Evolutionary conservation across 2,888 invertebrate genomes (phyloP), one percentile per base, ranked within the genome.

Genomic region (Leptinotarsa haldemani): DNA sequence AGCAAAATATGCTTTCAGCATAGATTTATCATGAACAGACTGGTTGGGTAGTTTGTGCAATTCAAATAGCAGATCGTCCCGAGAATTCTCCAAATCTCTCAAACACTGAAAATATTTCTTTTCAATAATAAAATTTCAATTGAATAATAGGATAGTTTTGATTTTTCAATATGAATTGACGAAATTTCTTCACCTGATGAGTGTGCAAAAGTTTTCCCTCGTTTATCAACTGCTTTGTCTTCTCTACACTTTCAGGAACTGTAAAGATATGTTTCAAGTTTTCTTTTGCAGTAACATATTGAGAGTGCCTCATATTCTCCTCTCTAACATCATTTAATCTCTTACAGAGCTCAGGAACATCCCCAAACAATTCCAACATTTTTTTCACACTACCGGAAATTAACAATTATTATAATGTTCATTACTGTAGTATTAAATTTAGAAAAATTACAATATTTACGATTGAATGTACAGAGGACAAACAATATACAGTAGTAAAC

Each of bases 241-340:
- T 97, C 71, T 96, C 94, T 0, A 99, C 96, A 88, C 97, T 97
- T 83, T 97, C 97, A 13, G 97, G 98, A 1, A 99, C 97, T 63
- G 97, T 98, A 84, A 99, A 98, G 78, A 99, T 98, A 84, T 99
- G 98, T 86, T 98, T 98, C 46, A 99, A 89, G 85, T 99, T 99
- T 85, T 99, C 98, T 90, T 97, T 97, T 0, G 99, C 99, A 1
- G 98, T 98, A 1, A 97, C 97, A 88, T 98, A 97, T 85, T 98
- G 99, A 0, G 98, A 98, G 87, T 99, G 97, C 22, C 94, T 92
- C 80, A 95, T 94, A 85, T 98, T 98, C 87, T 99, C 98, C 79
- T 96, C 95, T 40, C 96, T 90, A 0, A 99, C 95, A 63, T 94
- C 92, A 84, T 94, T 94, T 47, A 99, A 88, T 56, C 94, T 94